These are phyloP conservation scores for Catostylus mosaicus DNA, from an alignment of 30 jellyfish, hydroid and myxozoan species.

Conservation along the genomic window DNA sequence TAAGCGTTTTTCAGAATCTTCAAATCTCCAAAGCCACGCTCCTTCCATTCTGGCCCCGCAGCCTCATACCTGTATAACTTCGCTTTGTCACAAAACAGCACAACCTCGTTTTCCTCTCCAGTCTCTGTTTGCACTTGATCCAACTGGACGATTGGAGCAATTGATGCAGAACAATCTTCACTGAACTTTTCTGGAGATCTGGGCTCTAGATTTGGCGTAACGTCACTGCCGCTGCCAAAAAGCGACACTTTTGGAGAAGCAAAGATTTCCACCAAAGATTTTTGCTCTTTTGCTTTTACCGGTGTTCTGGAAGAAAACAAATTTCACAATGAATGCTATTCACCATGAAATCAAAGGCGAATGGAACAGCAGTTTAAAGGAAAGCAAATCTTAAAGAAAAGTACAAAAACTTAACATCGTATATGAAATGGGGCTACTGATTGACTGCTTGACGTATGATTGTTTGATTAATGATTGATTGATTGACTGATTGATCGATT, in stretches of 20 bases:
- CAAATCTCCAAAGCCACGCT: conserved; percentile 73
- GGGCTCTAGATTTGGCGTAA: neutral
- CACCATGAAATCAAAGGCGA: too few relatives aligned
- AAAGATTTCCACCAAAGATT: conserved; percentile 7
- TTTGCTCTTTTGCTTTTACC: neutral
- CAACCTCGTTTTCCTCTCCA: conserved; percentile 66
- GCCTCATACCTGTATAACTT: conserved; percentile 65
- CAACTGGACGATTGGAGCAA: conserved; percentile 48
- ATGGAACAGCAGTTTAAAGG: too few relatives aligned
- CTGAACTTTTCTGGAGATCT: conserved; percentile 49
- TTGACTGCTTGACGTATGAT: too few relatives aligned
- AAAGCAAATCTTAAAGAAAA: too few relatives aligned
- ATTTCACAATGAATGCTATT: too few relatives aligned
- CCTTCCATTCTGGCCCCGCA: conserved; percentile 67
- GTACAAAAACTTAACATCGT: too few relatives aligned
- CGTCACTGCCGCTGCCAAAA: neutral
- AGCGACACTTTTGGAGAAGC: conserved; percentile 11
- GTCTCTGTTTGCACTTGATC: conserved; percentile 18
- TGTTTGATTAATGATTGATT: too few relatives aligned
- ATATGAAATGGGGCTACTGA: too few relatives aligned
- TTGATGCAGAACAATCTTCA: conserved; percentile 49
- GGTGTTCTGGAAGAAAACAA: neutral
- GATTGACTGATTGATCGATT: too few relatives aligned
- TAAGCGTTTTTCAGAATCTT: conserved; percentile 21
- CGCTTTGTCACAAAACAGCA: conserved; percentile 50